phyloP scores from a whole-genome alignment of 2,113 vertebrate genomes.

The Pomatorhinus ruficollis region DNA sequence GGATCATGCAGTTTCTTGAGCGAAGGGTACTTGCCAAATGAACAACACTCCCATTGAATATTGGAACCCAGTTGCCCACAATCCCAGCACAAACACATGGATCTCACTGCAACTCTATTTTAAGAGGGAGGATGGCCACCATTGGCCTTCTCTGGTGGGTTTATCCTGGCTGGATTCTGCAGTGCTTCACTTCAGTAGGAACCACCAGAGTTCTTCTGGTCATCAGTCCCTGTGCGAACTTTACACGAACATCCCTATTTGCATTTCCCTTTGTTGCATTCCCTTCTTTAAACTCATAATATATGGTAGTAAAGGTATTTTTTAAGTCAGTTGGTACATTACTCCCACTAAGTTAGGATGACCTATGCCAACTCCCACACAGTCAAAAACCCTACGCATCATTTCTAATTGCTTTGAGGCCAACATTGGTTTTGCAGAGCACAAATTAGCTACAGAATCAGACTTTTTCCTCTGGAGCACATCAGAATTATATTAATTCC shows the following conservation, averaged over 20 bases:
- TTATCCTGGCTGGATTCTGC: background rate
- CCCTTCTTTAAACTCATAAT: background rate
- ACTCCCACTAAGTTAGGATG: background rate
- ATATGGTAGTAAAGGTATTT: background rate
- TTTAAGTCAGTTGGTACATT: background rate
- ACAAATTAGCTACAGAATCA: background rate
- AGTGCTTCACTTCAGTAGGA: background rate
- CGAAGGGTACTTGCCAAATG: background rate
- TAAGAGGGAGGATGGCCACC: background rate
- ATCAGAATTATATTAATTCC: background rate
- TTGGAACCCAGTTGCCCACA: rapidly evolving
- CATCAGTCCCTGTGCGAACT: background rate
- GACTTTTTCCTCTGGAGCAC: background rate
- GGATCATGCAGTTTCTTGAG: background rate
- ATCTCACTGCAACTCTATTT: background rate
- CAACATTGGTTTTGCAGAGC: background rate
- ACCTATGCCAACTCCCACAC: background rate
- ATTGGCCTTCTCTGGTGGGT: too few relatives aligned
- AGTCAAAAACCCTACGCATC: background rate
- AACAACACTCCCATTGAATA: background rate
- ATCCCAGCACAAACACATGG: background rate
- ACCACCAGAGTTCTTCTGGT: background rate
- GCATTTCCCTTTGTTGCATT: background rate
- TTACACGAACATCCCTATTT: background rate
- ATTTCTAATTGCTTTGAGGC: background rate